phyloP scores from a whole-genome alignment of 2,888 invertebrate species.

The Callosobruchus maculatus region DNA sequence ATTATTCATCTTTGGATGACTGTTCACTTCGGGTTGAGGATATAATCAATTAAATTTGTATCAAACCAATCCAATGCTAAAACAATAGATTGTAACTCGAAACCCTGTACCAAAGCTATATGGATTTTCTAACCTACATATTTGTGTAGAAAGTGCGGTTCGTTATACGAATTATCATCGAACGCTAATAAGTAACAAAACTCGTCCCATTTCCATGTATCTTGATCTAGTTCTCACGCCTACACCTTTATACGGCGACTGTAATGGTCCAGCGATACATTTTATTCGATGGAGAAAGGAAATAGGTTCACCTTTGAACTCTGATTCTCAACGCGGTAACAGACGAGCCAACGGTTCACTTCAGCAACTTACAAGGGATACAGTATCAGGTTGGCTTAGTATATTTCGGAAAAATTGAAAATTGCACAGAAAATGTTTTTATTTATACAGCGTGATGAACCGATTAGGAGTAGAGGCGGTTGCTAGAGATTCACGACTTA shows the following conservation, averaged over 20 bases:
- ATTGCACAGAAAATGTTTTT: no score
- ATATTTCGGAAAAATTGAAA: neutral
- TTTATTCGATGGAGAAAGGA: neutral
- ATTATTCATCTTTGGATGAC: no score
- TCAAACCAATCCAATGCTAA: neutral
- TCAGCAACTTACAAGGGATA: neutral
- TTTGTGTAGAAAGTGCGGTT: neutral
- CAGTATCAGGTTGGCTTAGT: slow-evolving; percentile 1
- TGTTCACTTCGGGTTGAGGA: no score
- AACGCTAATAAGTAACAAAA: neutral
- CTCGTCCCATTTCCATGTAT: slow-evolving; percentile 3
- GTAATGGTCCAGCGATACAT: neutral
- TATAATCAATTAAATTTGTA: neutral
- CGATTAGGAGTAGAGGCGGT: no score
- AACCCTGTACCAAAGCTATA: neutral
- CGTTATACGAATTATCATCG: neutral
- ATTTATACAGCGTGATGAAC: no score
- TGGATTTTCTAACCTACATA: slow-evolving; percentile 1
- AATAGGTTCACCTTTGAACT: neutral
- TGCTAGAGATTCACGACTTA: no score
- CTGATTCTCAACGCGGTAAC: neutral
- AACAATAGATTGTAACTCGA: neutral
- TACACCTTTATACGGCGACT: slow-evolving; percentile 10
- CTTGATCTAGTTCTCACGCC: slow-evolving; percentile 25
- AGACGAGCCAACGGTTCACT: neutral